Base-by-base conservation (phyloP, 2,113 vertebrate species). In the Sylvicapra grimmia region DNA sequence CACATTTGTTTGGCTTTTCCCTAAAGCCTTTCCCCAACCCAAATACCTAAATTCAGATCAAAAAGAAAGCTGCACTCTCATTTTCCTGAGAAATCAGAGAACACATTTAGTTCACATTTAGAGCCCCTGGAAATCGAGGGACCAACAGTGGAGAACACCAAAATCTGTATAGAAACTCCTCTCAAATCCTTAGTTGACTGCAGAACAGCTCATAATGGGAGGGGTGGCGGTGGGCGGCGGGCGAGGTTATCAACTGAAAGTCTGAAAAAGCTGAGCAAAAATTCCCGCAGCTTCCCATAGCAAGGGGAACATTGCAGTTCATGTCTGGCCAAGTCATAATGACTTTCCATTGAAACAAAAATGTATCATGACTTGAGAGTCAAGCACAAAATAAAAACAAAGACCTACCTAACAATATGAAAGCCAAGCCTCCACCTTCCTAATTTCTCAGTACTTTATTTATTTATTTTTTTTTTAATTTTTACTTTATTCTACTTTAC, bases 201-300 rank as follows among this genome's bases (percentile, higher is more conserved):
- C 47, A 88, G 85, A 79, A 77, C 13, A 54, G 14, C 3, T 47
- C 53, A 27, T 19, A 10, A 54, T 54, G 9, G 7, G 9, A 21
- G 10, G 1, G 13, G 4, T n/a, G 4, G 33, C 6, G 0, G 18
- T 0, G 0, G n/a, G 68, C 0, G 0, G 19, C 33, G 33, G 63
- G 15, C 2, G 1, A 68, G 13, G 0, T 40, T 6, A 77, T 16
- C 29, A 89, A 79, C 44, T 53, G 19, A 63, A n/a, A 75, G 10
- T 21, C 33, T 47, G 18, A 77, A 85, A 94, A 83, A 92, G 36
- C 47, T 84, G 6, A 90, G 36, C n/a, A 85, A 49, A 95, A 75
- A 23, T 59, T 27, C n/a, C 33, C 18, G 6, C 9, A 82, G 40
- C 25, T 94, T 87, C 77, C 44, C 53, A n/a, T 0, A 49, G 10